Evolutionary conservation across 2,113 vertebrate species (phyloP).

Genomic region (Asarcornis scutulata): DNA sequence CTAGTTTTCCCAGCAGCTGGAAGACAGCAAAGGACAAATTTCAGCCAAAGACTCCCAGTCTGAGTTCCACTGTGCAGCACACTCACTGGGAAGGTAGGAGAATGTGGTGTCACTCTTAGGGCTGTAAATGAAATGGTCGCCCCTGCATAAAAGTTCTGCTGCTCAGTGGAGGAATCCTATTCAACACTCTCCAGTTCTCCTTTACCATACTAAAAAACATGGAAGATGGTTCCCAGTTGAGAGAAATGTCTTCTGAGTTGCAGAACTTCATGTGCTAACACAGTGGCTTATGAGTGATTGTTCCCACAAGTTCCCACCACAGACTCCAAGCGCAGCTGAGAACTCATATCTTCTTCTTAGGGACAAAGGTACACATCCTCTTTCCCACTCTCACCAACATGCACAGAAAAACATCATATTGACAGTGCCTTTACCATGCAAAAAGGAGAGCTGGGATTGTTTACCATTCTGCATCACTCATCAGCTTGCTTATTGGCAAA

Average conservation of each 20-base stretch:
- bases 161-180: background rate
- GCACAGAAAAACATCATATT: background rate
- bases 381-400: background rate
- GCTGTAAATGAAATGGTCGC: background rate
- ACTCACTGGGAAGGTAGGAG: background rate
- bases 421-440: background rate
- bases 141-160: background rate
- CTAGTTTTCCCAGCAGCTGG: background rate
- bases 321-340: background rate
- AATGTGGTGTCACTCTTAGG: fast-evolving
- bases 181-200: background rate
- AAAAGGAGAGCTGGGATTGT: background rate
- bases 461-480: background rate
- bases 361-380: background rate
- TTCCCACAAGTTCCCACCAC: fast-evolving
- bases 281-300: background rate
- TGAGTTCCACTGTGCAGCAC: background rate
- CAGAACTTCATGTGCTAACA: background rate
- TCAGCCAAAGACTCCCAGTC: background rate
- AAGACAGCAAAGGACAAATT: background rate
- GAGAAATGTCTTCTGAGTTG: background rate
- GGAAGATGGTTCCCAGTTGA: background rate
- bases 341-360: background rate
- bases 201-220: background rate
- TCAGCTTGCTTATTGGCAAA: conserved; percentile 12